Base-by-base conservation (phyloP, 1,140 invertebrate genomes). In the Ceratina japonica region DNA sequence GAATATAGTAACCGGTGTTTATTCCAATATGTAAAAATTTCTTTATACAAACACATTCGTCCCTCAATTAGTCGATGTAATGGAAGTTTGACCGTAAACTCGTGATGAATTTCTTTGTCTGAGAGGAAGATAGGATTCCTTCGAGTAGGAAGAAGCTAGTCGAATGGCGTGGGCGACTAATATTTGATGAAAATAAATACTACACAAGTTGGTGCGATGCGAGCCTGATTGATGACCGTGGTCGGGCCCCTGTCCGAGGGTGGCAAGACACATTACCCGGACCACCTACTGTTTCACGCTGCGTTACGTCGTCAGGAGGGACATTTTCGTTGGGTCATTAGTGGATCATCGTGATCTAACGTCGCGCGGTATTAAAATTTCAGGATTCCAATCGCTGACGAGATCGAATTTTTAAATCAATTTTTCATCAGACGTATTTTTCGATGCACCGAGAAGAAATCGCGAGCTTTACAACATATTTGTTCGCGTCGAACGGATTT, bases 181-280 rank as follows among this genome's bases (percentile, higher is more conserved):
- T 84, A 87, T 88, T 86, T 92, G 92, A 92, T 92, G 91, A 91
- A 91, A 92, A 92, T 92, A 92, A 92, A 92, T 92, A 92, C 91
- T 91, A 89, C 87, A 92, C 91, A 92, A 92, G 91, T 89, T 92
- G 87, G 87, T 76, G 76, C 86, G 81, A 86, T 86, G 86, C 86
- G 87, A 86, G 79, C 81, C 88, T 92, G 92, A 92, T 92, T 91
- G 92, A 92, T 92, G 92, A 92, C 90, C 88, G 88, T 78, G 87
- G 89, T 87, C 54, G 75, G 87, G 83, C 80, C 83, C 75, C 89
- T 88, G 89, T 90, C 89, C 78, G 88, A 91, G 91, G 91, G 90
- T 92, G 87, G 88, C 87, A 91, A 92, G 91, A 92, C 91, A 90
- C 90, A 92, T 92, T 92, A 92, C 87, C 87, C 87, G 77, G 91